Conservation (phyloP, 2,113 vertebrate genomes). For the Merops nubicus region DNA sequence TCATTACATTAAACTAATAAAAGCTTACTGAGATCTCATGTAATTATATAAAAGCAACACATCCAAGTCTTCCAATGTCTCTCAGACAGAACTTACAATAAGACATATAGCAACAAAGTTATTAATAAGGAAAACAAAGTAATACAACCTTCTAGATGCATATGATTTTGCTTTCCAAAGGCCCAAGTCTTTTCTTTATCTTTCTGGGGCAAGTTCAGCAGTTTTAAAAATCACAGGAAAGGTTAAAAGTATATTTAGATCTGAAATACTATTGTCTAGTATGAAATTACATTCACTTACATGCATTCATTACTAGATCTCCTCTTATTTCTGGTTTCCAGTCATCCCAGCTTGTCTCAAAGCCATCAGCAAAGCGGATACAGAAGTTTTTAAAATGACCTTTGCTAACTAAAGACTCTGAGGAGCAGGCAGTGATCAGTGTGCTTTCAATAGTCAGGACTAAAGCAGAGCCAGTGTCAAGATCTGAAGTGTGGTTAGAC, state of each 20-base stretch:
- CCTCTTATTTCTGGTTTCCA: constrained; percentile 95
- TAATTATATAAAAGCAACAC: not conserved
- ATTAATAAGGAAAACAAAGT: not conserved
- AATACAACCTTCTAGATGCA: not conserved
- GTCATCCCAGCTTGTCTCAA: constrained; percentile 98
- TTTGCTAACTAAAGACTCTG: constrained; percentile 97
- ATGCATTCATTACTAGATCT: constrained; percentile 96
- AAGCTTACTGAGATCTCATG: not conserved
- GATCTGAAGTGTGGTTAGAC: constrained; percentile 92
- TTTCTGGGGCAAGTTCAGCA: not conserved
- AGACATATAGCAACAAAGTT: not conserved
- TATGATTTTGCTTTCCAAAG: not conserved
- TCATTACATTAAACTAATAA: not conserved
- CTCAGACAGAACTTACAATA: not conserved
- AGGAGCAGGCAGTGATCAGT: constrained; percentile 97
- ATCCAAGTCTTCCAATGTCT: not conserved
- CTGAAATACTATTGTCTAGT: not conserved
- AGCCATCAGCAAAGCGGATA: constrained; percentile 97
- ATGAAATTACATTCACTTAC: constrained; percentile 78
- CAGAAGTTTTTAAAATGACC: constrained; percentile 99
- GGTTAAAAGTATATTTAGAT: not conserved
- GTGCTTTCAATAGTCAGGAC: constrained; percentile 99
- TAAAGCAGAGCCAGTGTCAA: constrained; percentile 93
- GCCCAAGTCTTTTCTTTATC: not conserved
- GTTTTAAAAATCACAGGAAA: not conserved